Percentiles rank a stretch among this genome's conserved stretches.
These are phyloP conservation scores for Platichthys stellatus DNA, from an alignment of 2,113 vertebrate genomes.

Conservation along the genomic window DNA sequence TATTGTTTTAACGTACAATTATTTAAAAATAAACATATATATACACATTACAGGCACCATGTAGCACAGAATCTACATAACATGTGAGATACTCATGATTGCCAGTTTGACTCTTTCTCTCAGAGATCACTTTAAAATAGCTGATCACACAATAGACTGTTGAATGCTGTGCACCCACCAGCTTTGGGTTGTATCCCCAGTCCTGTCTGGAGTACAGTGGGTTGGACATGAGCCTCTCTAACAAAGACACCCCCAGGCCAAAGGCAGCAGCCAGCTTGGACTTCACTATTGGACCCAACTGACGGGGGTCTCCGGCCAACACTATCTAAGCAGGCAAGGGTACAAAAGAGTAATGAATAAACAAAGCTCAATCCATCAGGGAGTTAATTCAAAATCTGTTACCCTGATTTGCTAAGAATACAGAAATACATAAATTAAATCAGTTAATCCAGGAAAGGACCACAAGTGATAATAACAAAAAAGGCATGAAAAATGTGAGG, in stretches of 20 bases:
- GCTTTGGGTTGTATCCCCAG: constrained; percentile 88
- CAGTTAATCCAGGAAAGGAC: neutral
- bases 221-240: constrained; percentile 90
- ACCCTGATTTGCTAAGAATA: neutral
- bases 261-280: constrained; percentile 86
- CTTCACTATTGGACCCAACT: constrained; percentile 93
- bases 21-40: no score
- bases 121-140: neutral
- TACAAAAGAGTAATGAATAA: neutral
- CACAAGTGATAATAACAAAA: neutral
- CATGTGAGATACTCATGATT: neutral
- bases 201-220: constrained; percentile 85
- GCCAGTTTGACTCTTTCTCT: neutral
- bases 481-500: neutral
- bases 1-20: neutral
- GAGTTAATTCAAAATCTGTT: neutral
- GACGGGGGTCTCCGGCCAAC: constrained; percentile 93
- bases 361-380: neutral
- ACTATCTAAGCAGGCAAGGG: constrained; percentile 83
- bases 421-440: neutral
- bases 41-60: neutral
- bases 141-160: neutral
- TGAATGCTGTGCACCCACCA: constrained; percentile 83
- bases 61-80: neutral
- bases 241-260: constrained; percentile 88